A percentile compares a stretch with the other conserved stretches of the same genome.
Conservation (phyloP, 2,888 invertebrate species). For the Octodonta nipae region DNA sequence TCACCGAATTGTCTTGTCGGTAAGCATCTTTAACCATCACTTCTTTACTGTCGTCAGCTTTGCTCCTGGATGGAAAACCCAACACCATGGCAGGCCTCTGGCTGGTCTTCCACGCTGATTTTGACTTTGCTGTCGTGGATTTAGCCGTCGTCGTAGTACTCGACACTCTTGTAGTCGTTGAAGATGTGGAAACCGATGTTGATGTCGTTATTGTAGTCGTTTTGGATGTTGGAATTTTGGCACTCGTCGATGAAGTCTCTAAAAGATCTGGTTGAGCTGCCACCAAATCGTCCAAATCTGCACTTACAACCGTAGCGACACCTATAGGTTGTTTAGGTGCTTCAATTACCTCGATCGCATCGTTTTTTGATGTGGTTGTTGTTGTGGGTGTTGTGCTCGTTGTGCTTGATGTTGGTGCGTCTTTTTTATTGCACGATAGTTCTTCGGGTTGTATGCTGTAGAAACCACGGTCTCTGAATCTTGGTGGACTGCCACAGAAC, state of each 20-base stretch:
- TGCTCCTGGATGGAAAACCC: conserved; percentile 50
- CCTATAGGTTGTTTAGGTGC: conserved; percentile 36
- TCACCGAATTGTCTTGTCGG: conserved; percentile 72
- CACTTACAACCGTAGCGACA: conserved; percentile 44
- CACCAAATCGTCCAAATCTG: conserved; percentile 35
- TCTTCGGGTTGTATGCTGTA: conserved; percentile 75
- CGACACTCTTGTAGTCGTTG: conserved; percentile 24
- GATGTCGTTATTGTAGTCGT: conserved; percentile 26
- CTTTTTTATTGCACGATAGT: conserved; percentile 38
- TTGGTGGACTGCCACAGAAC: conserved; percentile 74
- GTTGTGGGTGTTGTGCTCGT: conserved; percentile 7
- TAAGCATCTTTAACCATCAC: conserved; percentile 77
- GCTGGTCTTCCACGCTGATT: conserved; percentile 30
- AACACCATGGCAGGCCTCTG: conserved; percentile 60
- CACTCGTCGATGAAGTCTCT: conserved; percentile 17
- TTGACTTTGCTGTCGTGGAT: conserved; percentile 21
- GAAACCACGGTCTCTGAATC: conserved; percentile 69
- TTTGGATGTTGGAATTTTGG: conserved; percentile 21
- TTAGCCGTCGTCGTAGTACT: conserved; percentile 26
- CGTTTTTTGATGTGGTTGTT: conserved; percentile 1
- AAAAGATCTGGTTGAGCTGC: conserved; percentile 18
- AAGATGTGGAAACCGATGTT: conserved; percentile 24
- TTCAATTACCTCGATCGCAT: conserved; percentile 5
- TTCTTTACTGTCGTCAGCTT: conserved; percentile 53
- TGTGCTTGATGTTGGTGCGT: conserved; percentile 7